phyloP scores from a whole-genome alignment of 35 echinoderm and acorn worm genomes.

The Ophioderma brevispina region DNA sequence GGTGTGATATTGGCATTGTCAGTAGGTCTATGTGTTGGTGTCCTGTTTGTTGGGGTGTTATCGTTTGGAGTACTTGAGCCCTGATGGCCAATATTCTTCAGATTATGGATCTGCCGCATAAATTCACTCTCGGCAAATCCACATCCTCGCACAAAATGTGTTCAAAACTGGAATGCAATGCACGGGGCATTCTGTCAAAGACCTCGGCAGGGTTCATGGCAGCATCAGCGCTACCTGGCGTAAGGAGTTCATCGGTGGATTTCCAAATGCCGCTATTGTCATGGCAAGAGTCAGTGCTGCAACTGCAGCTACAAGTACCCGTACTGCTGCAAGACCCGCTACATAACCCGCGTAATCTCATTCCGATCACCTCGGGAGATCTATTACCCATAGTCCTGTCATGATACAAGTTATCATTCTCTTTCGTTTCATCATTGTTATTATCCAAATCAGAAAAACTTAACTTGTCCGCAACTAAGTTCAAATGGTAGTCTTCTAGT shows the following conservation, averaged over 20 bases:
- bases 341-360: background rate
- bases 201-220: conserved; percentile 46
- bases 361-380: background rate
- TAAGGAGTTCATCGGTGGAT: conserved; percentile 25
- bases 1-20: background rate
- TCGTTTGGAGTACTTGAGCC: background rate
- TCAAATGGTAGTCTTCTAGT: conserved; percentile 35
- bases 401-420: conserved; percentile 57
- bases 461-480: conserved; percentile 38
- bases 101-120: conserved; percentile 88
- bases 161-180: conserved; percentile 88
- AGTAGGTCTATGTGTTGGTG: conserved; percentile 16
- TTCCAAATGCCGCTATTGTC: conserved; percentile 54
- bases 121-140: conserved; percentile 85
- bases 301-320: conserved; percentile 52
- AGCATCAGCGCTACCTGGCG: background rate
- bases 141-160: conserved; percentile 47
- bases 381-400: conserved; percentile 10
- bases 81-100: conserved; percentile 80
- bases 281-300: conserved; percentile 80
- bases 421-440: conserved; percentile 79
- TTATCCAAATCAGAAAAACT: conserved; percentile 55
- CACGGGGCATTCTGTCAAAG: conserved; percentile 91
- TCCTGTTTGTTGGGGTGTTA: background rate
- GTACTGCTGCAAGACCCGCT: conserved; percentile 3